phyloP scores from a whole-genome alignment of 2,113 vertebrate species.

The Jacana jacana region DNA sequence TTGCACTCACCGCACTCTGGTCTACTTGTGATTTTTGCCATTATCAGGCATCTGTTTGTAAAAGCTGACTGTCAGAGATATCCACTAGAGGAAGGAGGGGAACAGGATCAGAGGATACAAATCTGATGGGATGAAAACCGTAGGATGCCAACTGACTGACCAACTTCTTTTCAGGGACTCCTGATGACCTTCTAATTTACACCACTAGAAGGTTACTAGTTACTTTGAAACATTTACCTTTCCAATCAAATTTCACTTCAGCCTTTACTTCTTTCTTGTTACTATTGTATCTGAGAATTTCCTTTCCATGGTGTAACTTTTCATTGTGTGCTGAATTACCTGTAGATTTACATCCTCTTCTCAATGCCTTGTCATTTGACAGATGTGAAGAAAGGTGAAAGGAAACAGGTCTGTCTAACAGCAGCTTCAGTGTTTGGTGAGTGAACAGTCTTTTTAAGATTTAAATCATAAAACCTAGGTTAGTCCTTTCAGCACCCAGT shows the following conservation, averaged over 20 bases:
- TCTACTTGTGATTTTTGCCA: not conserved
- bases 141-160: not conserved
- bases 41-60: not conserved
- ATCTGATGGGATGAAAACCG: not conserved
- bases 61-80: not conserved
- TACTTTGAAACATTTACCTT: not conserved
- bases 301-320: not conserved
- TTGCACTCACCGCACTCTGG: not conserved
- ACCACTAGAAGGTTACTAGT: not conserved
- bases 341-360: not conserved
- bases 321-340: not conserved
- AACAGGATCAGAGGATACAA: not conserved
- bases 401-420: not conserved
- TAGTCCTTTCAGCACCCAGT: not conserved
- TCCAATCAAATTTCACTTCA: not conserved
- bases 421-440: not conserved
- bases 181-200: not conserved
- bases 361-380: not conserved
- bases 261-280: not conserved
- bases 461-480: not conserved
- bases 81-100: not conserved
- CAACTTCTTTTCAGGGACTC: not conserved
- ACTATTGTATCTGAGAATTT: not conserved
- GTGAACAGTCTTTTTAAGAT: not conserved
- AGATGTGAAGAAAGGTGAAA: not conserved